Conservation (phyloP, 2,888 invertebrate species). For the Polymixis lichenea region DNA sequence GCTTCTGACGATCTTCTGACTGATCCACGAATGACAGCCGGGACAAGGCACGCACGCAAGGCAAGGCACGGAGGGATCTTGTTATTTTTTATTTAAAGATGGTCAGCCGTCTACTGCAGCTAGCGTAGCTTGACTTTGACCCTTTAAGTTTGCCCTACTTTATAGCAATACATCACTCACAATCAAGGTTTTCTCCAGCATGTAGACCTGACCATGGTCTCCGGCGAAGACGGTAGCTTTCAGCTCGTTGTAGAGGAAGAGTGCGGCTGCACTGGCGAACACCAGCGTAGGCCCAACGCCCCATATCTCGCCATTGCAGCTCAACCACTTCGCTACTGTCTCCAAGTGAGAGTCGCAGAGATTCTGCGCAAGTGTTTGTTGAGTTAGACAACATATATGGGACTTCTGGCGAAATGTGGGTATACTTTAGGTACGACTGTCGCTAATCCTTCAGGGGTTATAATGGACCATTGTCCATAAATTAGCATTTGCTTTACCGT, state of each 20-base stretch:
- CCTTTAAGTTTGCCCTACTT: background rate
- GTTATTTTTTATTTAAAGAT: too few relatives aligned
- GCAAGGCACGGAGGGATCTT: too few relatives aligned
- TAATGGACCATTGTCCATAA: background rate
- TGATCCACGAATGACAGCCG: too few relatives aligned
- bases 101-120: too few relatives aligned
- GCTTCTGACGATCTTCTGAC: too few relatives aligned
- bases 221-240: conserved; percentile 81
- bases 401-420: background rate
- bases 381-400: background rate
- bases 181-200: conserved; percentile 83
- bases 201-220: conserved; percentile 76
- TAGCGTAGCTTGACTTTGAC: background rate
- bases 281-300: conserved; percentile 87
- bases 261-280: conserved; percentile 87
- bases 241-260: conserved; percentile 87
- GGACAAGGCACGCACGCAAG: too few relatives aligned
- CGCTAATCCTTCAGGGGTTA: background rate
- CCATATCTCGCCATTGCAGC: conserved; percentile 88
- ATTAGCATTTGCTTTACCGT: background rate
- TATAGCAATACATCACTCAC: conserved; percentile 69
- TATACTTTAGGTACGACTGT: background rate
- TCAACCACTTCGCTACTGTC: conserved; percentile 83
- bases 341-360: conserved; percentile 78
- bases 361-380: conserved; percentile 68